Percentiles rank a stretch among this genome's conserved stretches.
phyloP scores from a whole-genome alignment of 2,797 vertebrate species.

The Ceryle rudis region DNA sequence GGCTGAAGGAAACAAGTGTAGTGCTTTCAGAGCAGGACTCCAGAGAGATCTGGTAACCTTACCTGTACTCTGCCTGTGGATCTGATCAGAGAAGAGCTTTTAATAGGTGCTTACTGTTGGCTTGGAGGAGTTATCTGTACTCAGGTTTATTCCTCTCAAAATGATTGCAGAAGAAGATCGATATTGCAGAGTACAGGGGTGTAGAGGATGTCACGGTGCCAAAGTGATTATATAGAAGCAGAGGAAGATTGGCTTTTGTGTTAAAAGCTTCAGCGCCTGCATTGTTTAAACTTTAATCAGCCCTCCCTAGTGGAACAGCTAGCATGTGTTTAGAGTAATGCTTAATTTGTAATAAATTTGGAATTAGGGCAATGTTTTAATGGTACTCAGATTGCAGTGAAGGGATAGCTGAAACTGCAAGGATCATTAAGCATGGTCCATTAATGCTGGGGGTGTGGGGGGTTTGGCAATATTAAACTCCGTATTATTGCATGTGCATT shows the following conservation, averaged over 20 bases:
- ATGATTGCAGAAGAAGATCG: neutral
- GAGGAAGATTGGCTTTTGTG: neutral
- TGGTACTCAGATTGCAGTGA: neutral
- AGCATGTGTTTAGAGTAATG: conserved; percentile 19
- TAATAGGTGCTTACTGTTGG: neutral
- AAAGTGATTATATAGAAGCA: neutral
- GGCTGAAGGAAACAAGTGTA: neutral
- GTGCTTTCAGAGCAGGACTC: neutral
- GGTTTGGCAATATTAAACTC: neutral
- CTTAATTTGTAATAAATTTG: conserved; percentile 32
- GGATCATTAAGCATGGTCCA: neutral
- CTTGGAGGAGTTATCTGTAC: neutral
- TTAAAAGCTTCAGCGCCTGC: neutral
- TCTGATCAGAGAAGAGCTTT: neutral
- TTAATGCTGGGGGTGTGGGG: neutral
- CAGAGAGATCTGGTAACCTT: neutral
- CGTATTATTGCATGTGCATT: neutral
- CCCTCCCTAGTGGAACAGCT: neutral
- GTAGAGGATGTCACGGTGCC: neutral
- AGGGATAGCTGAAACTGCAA: neutral
- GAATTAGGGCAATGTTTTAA: neutral
- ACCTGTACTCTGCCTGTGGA: neutral
- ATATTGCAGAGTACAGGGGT: neutral
- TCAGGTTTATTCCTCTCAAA: neutral
- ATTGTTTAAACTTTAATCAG: conserved; percentile 35